phyloP scores from a whole-genome alignment of 2,797 vertebrate species.

The Cryptoblepharus egeriae region DNA sequence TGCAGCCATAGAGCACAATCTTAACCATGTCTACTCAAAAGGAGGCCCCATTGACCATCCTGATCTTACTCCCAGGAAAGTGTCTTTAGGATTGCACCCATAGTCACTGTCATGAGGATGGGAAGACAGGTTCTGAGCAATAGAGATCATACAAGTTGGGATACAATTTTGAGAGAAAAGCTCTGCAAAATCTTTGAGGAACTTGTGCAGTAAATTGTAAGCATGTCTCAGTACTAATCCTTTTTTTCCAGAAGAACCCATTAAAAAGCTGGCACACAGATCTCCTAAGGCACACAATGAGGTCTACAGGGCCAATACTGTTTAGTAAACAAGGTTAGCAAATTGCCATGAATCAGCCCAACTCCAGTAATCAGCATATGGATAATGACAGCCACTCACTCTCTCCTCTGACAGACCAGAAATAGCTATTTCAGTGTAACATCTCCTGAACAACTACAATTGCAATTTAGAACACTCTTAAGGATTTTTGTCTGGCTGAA shows the following conservation, averaged over 20 bases:
- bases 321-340: slow-evolving; percentile 64
- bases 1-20: too few relatives aligned
- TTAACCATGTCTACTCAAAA: too few relatives aligned
- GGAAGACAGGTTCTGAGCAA: neutral
- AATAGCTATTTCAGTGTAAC: slow-evolving; percentile 55
- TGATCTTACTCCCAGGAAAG: too few relatives aligned
- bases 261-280: slow-evolving; percentile 30
- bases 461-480: slow-evolving; percentile 14
- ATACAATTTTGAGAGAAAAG: neutral
- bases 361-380: slow-evolving; percentile 57
- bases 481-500: neutral
- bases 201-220: neutral
- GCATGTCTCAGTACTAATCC: slow-evolving; percentile 33
- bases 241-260: neutral
- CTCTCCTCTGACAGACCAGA: slow-evolving; percentile 53
- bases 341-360: slow-evolving; percentile 54
- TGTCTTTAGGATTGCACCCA: too few relatives aligned
- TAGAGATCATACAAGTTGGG: too few relatives aligned
- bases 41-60: too few relatives aligned
- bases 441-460: slow-evolving; percentile 44
- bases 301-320: slow-evolving; percentile 45
- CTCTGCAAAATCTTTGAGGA: neutral
- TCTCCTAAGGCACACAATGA: slow-evolving; percentile 47
- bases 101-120: neutral
- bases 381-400: slow-evolving; percentile 59